phyloP scores from a whole-genome alignment of 64 coral and sea anemone genomes.

The Catalaphyllia jardinei region DNA sequence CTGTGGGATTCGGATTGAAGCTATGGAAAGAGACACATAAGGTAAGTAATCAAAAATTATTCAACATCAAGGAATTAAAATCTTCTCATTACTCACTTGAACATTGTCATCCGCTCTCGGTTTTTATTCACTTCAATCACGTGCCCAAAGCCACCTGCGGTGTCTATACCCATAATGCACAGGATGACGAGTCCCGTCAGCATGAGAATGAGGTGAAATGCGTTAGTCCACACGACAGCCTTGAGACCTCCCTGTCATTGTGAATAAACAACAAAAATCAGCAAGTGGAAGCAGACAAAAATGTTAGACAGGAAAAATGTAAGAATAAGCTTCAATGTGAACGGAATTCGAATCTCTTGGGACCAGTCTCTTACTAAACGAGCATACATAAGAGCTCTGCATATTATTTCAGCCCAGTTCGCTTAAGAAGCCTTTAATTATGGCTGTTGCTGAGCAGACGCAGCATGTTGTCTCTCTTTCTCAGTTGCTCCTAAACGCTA shows the following conservation, averaged over 20 bases:
- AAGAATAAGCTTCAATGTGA: no score
- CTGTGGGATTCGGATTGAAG: conserved; percentile 77
- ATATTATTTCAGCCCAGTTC: no score
- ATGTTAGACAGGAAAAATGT: background rate
- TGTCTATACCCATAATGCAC: conserved; percentile 45
- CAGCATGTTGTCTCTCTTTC: no score
- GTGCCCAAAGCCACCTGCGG: conserved; percentile 49
- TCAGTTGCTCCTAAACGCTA: no score
- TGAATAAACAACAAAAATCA: background rate
- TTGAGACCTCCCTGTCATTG: conserved; percentile 73
- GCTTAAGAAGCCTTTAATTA: no score
- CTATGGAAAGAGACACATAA: conserved; percentile 6
- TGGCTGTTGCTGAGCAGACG: no score
- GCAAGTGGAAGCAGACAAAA: background rate
- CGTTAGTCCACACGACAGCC: conserved; percentile 74
- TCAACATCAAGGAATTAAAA: background rate
- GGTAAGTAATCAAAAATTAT: background rate
- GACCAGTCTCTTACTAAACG: no score
- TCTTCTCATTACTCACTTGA: conserved; percentile 36
- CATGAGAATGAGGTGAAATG: conserved; percentile 73
- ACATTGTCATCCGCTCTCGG: conserved; percentile 43
- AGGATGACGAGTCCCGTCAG: conserved; percentile 51
- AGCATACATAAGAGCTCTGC: no score
- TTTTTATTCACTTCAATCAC: conserved; percentile 62
- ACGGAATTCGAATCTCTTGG: background rate